Conservation (phyloP, 2,797 vertebrate species). For the Fundulus diaphanus region DNA sequence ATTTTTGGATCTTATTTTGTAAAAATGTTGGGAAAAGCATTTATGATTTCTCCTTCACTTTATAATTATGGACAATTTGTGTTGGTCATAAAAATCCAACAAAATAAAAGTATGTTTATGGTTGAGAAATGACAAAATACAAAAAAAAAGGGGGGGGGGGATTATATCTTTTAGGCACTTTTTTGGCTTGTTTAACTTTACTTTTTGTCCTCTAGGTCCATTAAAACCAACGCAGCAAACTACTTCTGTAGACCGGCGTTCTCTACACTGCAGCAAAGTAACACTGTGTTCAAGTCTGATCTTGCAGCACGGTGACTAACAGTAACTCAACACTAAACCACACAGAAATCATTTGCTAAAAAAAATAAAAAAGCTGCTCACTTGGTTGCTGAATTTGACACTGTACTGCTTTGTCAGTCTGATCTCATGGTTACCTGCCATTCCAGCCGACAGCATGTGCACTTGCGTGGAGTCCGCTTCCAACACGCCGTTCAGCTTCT, state of each 20-base stretch:
- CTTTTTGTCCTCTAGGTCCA: neutral
- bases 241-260: constrained; percentile 3
- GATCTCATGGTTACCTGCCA: constrained; percentile 90
- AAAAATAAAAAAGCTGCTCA: constrained; percentile 1
- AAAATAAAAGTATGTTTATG: neutral
- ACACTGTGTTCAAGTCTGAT: neutral
- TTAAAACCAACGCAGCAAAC: constrained; percentile 7
- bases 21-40: too few relatives aligned
- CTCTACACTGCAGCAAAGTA: neutral
- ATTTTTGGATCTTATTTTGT: too few relatives aligned
- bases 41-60: too few relatives aligned
- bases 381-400: neutral
- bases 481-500: constrained; percentile 89
- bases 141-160: neutral
- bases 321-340: constrained; percentile 18
- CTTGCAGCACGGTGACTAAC: neutral
- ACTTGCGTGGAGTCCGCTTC: constrained; percentile 95
- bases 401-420: neutral
- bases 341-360: neutral
- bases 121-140: neutral
- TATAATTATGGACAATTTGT: neutral
- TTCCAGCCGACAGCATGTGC: constrained; percentile 95
- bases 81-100: neutral
- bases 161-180: too few relatives aligned
- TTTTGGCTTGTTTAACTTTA: neutral